Conservation (phyloP, 2,113 vertebrate genomes). For the Theropithecus gelada region DNA sequence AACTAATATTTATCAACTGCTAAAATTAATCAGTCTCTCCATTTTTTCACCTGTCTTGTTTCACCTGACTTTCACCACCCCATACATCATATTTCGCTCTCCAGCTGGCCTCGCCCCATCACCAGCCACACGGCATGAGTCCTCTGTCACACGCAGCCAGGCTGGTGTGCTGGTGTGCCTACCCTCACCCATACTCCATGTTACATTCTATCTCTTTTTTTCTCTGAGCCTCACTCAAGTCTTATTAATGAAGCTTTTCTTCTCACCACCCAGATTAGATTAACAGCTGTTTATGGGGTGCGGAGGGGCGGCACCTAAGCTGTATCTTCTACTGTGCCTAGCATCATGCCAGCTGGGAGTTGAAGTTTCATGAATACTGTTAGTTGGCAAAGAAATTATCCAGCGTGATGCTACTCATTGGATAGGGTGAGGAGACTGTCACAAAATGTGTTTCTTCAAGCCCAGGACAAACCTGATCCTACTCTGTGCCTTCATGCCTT, state of each 20-base stretch:
- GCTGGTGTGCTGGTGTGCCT: neutral
- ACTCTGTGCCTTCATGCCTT: accelerated
- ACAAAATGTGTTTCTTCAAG: neutral
- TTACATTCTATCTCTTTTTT: neutral
- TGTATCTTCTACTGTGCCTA: accelerated
- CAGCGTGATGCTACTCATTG: neutral
- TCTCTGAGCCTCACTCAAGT: neutral
- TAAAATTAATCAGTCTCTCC: neutral
- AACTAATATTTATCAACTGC: neutral
- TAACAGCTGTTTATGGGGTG: accelerated
- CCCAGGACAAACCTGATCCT: neutral
- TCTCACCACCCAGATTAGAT: neutral
- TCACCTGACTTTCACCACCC: neutral
- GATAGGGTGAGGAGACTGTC: neutral
- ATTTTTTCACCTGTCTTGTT: neutral
- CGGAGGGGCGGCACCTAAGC: too few species aligned
- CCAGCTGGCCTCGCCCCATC: neutral
- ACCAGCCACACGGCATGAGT: too few species aligned
- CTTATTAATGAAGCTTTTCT: neutral
- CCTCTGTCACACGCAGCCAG: accelerated
- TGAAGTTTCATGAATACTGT: neutral
- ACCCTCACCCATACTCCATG: accelerated
- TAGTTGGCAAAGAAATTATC: too few species aligned
- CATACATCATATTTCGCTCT: too few species aligned
- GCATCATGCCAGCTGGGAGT: neutral